phyloP scores from a whole-genome alignment of 2,797 vertebrate species.

The Phataginus tricuspis region DNA sequence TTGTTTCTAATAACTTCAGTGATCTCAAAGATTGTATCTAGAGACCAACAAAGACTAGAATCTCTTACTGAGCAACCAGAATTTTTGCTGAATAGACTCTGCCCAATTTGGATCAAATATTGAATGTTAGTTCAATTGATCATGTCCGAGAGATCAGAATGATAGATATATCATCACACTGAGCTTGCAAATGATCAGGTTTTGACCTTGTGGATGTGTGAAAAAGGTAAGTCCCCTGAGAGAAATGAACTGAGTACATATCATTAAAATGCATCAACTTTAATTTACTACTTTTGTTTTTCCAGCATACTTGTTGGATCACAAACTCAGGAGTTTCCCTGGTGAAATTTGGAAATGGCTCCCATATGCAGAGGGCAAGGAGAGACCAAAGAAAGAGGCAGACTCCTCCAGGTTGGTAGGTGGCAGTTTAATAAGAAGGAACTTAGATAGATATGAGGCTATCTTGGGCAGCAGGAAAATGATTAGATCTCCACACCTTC shows the following conservation, averaged over 20 bases:
- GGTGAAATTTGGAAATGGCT: not conserved
- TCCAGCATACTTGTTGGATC: not conserved
- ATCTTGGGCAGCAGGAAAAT: not conserved
- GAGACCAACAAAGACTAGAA: not conserved
- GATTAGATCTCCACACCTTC: not conserved
- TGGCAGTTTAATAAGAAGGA: not conserved
- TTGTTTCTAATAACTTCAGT: constrained; percentile 16
- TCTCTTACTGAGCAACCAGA: not conserved
- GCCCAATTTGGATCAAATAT: not conserved
- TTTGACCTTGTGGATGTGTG: not conserved
- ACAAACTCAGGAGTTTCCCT: not conserved
- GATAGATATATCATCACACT: not conserved
- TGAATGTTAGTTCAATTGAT: not conserved
- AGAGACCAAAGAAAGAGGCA: not conserved
- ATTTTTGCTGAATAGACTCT: not conserved
- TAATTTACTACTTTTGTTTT: not conserved
- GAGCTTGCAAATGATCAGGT: not conserved
- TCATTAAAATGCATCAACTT: not conserved
- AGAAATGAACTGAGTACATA: not conserved
- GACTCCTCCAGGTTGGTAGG: not conserved
- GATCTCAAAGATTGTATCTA: not conserved
- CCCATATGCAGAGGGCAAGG: not conserved
- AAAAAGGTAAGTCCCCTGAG: not conserved
- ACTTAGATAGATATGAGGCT: not conserved
- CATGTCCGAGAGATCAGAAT: not conserved